Percentiles rank a stretch among this genome's conserved stretches.
phyloP scores from a whole-genome alignment of 2,113 vertebrate genomes.

The Aramus guarauna region DNA sequence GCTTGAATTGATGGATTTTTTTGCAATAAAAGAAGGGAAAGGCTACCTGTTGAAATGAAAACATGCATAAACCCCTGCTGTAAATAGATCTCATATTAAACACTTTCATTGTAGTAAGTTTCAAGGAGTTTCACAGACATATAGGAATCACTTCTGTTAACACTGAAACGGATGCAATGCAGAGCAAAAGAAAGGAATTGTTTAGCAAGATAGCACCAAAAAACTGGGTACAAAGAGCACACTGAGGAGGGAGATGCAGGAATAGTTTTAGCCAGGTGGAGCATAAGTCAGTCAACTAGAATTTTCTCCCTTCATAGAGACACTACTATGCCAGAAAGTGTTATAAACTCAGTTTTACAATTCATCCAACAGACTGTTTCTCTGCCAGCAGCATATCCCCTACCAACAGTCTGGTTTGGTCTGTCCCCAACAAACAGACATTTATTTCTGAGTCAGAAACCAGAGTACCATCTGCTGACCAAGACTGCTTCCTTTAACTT shows the following conservation, averaged over 20 bases:
- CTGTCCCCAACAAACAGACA: neutral
- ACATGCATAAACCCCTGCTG: neutral
- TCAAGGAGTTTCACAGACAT: neutral
- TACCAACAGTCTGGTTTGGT: neutral
- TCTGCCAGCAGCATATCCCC: neutral
- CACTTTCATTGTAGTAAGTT: neutral
- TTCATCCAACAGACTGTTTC: neutral
- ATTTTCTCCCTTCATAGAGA: neutral
- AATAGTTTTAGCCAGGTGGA: neutral
- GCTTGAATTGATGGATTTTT: neutral
- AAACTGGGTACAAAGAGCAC: rapidly evolving
- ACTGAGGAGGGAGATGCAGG: neutral
- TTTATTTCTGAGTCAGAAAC: neutral
- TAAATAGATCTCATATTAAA: neutral
- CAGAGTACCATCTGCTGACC: neutral
- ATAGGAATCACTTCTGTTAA: neutral
- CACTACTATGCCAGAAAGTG: neutral
- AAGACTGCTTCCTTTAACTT: neutral
- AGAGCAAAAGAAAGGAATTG: neutral
- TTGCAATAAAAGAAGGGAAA: neutral
- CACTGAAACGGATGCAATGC: neutral
- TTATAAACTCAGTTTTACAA: neutral
- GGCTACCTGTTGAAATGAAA: neutral
- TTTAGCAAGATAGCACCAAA: neutral
- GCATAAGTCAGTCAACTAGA: neutral